These are phyloP conservation scores for Aricia agestis DNA, from an alignment of 1,140 invertebrate species.

Conservation along the genomic window DNA sequence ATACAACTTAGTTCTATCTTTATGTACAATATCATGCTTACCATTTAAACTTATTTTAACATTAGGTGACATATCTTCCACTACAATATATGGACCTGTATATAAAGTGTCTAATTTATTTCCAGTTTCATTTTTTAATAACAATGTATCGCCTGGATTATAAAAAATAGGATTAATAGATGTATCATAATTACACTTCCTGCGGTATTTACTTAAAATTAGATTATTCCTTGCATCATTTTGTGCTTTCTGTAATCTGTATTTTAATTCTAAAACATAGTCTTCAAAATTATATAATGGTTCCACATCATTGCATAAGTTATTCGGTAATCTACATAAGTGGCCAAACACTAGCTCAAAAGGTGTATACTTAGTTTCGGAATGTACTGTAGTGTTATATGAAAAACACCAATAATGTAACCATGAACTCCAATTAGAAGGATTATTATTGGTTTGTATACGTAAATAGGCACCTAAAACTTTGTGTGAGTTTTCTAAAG, in stretches of 20 bases:
- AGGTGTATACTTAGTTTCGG: constrained; percentile 19
- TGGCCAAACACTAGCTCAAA: constrained; percentile 22
- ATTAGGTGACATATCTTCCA: background rate
- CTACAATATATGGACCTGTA: background rate
- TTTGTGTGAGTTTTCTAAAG: constrained; percentile 30
- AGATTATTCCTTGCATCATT: constrained; percentile 15
- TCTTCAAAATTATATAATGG: constrained; percentile 14
- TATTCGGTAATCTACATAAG: constrained; percentile 17
- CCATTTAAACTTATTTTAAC: background rate
- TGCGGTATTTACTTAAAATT: constrained; percentile 2
- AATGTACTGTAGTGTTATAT: constrained; percentile 23
- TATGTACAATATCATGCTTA: background rate
- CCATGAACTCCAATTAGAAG: constrained; percentile 19
- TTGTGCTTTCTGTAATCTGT: constrained; percentile 12
- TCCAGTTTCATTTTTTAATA: constrained; percentile 11
- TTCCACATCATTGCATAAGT: background rate
- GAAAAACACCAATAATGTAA: constrained; percentile 23
- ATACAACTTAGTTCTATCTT: constrained; percentile 10
- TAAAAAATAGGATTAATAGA: constrained; percentile 9
- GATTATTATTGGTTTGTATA: constrained; percentile 11
- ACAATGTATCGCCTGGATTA: constrained; percentile 10
- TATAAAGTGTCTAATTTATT: constrained; percentile 8
- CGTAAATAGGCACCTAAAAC: constrained; percentile 19
- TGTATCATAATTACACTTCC: constrained; percentile 7
- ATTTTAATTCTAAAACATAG: constrained; percentile 18